Evolutionary conservation across 2,113 vertebrate species (phyloP).

Genomic region (Seriola quinqueradiata): DNA sequence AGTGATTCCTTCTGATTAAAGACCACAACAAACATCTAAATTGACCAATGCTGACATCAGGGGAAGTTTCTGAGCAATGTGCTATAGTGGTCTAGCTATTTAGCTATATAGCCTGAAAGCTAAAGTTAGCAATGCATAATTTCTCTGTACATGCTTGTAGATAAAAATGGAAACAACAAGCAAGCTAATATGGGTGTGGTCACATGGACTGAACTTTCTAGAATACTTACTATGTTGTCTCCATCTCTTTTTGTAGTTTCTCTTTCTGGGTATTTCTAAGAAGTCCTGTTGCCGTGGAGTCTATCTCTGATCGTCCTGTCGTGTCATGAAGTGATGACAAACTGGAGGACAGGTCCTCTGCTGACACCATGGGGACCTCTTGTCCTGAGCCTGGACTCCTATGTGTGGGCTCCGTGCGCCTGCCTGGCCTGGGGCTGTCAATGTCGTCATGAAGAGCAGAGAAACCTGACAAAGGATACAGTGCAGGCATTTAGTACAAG

Average conservation of each 20-base stretch:
- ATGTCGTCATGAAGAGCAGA: slow-evolving; percentile 92
- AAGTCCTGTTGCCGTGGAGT: slow-evolving; percentile 76
- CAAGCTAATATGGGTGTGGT: neutral
- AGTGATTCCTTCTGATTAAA: too few relatives aligned
- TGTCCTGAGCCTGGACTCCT: slow-evolving; percentile 69
- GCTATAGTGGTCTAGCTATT: too few relatives aligned
- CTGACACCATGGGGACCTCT: slow-evolving; percentile 91
- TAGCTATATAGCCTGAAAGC: neutral
- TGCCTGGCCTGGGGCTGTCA: slow-evolving; percentile 82
- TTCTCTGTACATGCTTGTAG: neutral
- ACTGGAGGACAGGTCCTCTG: slow-evolving; percentile 91
- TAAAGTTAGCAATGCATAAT: neutral
- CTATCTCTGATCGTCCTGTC: slow-evolving; percentile 81
- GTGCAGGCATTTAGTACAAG: neutral
- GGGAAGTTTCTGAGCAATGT: too few relatives aligned
- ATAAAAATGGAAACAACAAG: neutral
- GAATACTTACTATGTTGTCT: slow-evolving; percentile 69
- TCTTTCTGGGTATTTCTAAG: slow-evolving; percentile 86
- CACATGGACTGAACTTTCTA: neutral
- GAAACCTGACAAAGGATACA: slow-evolving; percentile 84
- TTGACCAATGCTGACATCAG: too few relatives aligned
- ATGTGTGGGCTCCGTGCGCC: slow-evolving; percentile 73
- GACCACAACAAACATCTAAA: too few relatives aligned
- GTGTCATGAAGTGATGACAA: slow-evolving; percentile 89
- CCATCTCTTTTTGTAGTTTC: slow-evolving; percentile 83